phyloP scores from a whole-genome alignment of 2,888 invertebrate genomes.

The Tetranychus truncatus region DNA sequence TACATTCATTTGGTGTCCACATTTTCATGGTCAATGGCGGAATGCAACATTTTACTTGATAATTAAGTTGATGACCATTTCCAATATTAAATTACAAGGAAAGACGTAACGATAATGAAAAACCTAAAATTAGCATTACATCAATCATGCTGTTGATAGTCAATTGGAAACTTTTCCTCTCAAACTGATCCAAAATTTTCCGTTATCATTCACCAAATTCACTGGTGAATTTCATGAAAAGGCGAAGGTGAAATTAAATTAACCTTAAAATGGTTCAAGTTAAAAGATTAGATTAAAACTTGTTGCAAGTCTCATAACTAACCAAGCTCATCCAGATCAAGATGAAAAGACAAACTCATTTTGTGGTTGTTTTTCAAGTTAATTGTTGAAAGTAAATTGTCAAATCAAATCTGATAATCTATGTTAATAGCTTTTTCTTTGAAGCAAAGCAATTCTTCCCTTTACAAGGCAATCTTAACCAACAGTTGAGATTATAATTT shows the following conservation, averaged over 20 bases:
- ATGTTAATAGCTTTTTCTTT: background rate
- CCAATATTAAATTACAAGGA: background rate
- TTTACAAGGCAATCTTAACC: background rate
- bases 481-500: background rate
- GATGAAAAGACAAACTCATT: background rate
- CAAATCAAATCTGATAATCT: background rate
- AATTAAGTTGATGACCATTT: background rate
- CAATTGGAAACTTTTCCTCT: background rate
- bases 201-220: too few species aligned
- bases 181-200: too few species aligned
- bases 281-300: too few species aligned
- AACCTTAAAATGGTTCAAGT: too few species aligned
- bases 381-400: background rate
- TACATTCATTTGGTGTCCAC: too few species aligned
- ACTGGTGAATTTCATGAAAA: too few species aligned
- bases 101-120: background rate
- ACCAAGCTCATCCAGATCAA: background rate
- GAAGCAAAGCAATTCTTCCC: too few species aligned
- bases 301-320: background rate
- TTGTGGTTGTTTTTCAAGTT: background rate
- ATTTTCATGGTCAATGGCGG: too few species aligned
- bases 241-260: too few species aligned
- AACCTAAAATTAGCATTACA: background rate
- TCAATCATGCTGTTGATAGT: too few species aligned
- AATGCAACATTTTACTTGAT: background rate